A percentile compares a stretch with the other conserved stretches of the same genome.
phyloP scores from a whole-genome alignment of 1,140 invertebrate species.

The Magallana angulata region DNA sequence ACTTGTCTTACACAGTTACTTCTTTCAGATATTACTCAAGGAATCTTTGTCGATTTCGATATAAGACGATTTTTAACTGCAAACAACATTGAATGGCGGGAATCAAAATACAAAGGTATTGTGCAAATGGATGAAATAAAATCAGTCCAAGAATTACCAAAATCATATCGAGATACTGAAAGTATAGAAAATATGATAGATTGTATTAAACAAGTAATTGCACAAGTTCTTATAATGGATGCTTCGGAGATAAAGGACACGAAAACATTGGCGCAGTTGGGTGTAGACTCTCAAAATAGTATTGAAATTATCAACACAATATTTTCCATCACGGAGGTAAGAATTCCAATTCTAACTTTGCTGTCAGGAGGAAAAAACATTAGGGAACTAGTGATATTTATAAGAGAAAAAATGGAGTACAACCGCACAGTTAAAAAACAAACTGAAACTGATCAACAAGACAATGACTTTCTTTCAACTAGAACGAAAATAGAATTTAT shows the following conservation, averaged over 20 bases:
- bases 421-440: not conserved
- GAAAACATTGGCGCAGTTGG: slow-evolving; percentile 4
- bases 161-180: not conserved
- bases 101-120: not conserved
- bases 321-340: not conserved
- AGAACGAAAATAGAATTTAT: not conserved
- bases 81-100: too few species aligned
- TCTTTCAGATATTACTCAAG: slow-evolving; percentile 15
- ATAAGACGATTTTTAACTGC: not conserved
- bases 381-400: slow-evolving; percentile 36
- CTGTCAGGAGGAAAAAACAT: slow-evolving; percentile 11
- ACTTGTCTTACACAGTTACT: not conserved
- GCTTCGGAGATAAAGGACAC: not conserved
- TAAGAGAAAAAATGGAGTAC: not conserved
- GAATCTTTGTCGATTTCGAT: not conserved
- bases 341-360: slow-evolving; percentile 24
- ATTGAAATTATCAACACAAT: slow-evolving; percentile 47
- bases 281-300: slow-evolving; percentile 54
- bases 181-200: not conserved
- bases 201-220: not conserved
- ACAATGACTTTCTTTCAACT: not conserved
- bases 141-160: not conserved
- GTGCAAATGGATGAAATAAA: too few species aligned
- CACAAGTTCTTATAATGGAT: not conserved
- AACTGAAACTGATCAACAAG: not conserved